Base-by-base conservation (phyloP, 1,140 invertebrate genomes). In the Listronotus bonariensis region DNA sequence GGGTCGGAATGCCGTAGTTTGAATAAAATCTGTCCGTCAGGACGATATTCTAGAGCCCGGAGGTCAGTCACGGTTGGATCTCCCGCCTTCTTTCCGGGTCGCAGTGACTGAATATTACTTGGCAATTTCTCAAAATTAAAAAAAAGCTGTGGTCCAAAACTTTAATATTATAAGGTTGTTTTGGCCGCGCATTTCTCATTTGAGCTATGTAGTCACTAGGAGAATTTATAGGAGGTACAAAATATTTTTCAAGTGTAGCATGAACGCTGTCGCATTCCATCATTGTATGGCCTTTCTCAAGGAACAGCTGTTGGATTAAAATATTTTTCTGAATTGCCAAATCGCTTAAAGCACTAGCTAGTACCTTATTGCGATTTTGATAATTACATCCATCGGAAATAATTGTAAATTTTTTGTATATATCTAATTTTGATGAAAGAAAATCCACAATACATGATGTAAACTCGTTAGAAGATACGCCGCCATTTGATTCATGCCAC, bases 261-360 rank as follows among this genome's bases (percentile, higher is more conserved):
- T 77, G 75, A 9, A 77, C 66, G 41, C 58, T 70, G 57, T 79
- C 76, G 17, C 48, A 56, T 61, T 79, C 75, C 74, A 77, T 78
- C 62, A 79, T 75, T 6, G 74, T 77, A 56, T 79, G 74, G 11
- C 77, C 75, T 53, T 71, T 72, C 64, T 75, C 74, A 36, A 36
- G 34, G 11, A 36, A 36, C 8, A 36, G 11, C 34, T 36, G 34
- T 12, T 10, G 34, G 11, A 36, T 36, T 12, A 36, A 9, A 9
- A 36, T 9, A 10, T 10, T 36, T 36, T 12, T 36, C 11, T 36
- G 8, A 36, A 36, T 10, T 12, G 34, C 34, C 34, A 9, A 36
- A 12, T 36, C 38, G 11, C 34, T 12, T 36, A 36, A 36, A 10
- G 11, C 8, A 36, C 34, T 36, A 36, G 11, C 34, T 36, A 36